Percentiles rank a stretch among this genome's conserved stretches.
phyloP scores from a whole-genome alignment of 2,113 vertebrate species.

The Tinamus guttatus region DNA sequence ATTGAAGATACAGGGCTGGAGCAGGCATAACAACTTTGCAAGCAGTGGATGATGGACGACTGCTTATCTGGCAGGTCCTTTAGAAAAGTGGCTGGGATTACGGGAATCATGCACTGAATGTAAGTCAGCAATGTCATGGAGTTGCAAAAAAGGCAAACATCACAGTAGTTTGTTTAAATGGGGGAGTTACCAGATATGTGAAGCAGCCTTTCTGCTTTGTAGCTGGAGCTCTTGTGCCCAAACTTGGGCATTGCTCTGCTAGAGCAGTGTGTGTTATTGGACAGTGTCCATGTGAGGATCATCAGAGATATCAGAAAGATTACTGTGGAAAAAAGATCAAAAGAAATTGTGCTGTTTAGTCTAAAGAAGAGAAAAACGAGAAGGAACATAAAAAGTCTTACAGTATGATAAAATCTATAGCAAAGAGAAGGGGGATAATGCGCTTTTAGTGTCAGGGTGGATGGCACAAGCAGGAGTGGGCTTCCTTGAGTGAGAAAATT shows the following conservation, averaged over 20 bases:
- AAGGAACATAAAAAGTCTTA: accelerated
- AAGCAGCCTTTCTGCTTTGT: neutral
- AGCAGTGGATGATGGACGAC: neutral
- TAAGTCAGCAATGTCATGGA: neutral
- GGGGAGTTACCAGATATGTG: neutral
- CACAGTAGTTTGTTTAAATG: neutral
- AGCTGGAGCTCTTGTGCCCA: neutral
- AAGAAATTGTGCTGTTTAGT: neutral
- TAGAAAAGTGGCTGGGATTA: neutral
- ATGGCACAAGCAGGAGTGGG: neutral
- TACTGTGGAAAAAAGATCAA: neutral
- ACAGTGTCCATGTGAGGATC: neutral
- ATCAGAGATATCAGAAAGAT: neutral
- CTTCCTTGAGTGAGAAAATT: neutral
- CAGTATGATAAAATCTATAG: neutral
- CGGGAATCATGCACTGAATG: neutral
- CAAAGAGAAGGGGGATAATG: neutral
- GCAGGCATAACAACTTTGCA: neutral
- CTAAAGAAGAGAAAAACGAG: neutral
- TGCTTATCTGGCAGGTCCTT: neutral
- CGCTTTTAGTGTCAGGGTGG: neutral
- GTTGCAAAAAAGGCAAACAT: neutral
- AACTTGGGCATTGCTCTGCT: slow-evolving; percentile 22
- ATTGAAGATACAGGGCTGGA: neutral
- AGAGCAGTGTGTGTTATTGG: neutral